Evolutionary conservation across 1,140 invertebrate species (phyloP).

Genomic region (Yoshiicerus persimilis): DNA sequence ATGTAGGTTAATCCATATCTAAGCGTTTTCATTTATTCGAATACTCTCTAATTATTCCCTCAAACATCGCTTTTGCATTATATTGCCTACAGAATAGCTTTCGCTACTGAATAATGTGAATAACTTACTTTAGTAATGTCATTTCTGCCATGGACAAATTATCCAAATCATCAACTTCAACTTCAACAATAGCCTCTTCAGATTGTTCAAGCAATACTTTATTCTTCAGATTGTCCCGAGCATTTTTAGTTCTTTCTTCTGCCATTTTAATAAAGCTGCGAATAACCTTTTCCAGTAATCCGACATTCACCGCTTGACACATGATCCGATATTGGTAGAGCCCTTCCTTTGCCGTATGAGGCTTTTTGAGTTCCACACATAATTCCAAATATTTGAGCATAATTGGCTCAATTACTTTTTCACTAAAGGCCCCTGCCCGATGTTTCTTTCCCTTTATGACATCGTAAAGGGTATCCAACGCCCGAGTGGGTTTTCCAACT

Average conservation of each 20-base stretch:
- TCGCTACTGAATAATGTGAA: too few species aligned
- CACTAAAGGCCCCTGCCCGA: slow-evolving; percentile 93
- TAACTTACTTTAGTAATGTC: slow-evolving; percentile 71
- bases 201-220: slow-evolving; percentile 63
- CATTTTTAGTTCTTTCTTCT: slow-evolving; percentile 92
- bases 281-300: slow-evolving; percentile 91
- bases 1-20: too few species aligned
- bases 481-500: slow-evolving; percentile 89
- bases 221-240: slow-evolving; percentile 64
- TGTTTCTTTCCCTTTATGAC: slow-evolving; percentile 96
- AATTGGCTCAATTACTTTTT: slow-evolving; percentile 95
- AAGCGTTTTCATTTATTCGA: too few species aligned
- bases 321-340: slow-evolving; percentile 98
- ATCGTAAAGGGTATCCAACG: slow-evolving; percentile 97
- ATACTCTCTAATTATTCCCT: too few species aligned
- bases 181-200: slow-evolving; percentile 83
- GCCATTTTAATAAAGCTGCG: slow-evolving; percentile 89
- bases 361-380: slow-evolving; percentile 97
- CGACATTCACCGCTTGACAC: slow-evolving; percentile 85
- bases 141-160: slow-evolving; percentile 96
- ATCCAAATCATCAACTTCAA: slow-evolving; percentile 97
- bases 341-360: slow-evolving; percentile 97
- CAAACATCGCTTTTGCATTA: too few species aligned
- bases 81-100: too few species aligned
- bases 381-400: slow-evolving; percentile 99